These are phyloP conservation scores for Formica selysi DNA, from an alignment of 1,140 invertebrate genomes.

Conservation along the genomic window DNA sequence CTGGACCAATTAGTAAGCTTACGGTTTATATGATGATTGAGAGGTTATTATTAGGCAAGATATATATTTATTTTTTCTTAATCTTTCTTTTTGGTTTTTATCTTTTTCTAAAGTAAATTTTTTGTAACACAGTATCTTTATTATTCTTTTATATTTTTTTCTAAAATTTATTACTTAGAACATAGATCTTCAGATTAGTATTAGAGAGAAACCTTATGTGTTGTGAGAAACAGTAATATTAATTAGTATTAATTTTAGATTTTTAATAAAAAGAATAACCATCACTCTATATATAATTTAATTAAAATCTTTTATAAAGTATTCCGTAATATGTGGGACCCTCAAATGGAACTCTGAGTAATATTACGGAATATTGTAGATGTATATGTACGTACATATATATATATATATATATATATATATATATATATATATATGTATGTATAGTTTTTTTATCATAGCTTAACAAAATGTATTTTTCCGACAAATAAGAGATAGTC, in stretches of 20 bases:
- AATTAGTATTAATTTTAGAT: not conserved
- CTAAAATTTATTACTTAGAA: not conserved
- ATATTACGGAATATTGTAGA: not conserved
- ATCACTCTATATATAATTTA: not conserved
- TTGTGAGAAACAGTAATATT: not conserved
- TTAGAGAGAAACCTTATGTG: not conserved
- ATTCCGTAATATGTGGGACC: no score
- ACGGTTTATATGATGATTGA: not conserved
- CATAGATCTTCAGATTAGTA: not conserved
- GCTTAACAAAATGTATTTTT: not conserved
- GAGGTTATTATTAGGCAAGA: not conserved
- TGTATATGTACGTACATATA: not conserved
- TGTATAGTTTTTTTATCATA: not conserved
- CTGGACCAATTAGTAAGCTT: not conserved
- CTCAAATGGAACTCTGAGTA: not conserved
- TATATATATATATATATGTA: not conserved
- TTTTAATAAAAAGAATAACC: not conserved
- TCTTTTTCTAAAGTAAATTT: conserved; percentile 2
- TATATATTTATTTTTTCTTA: not conserved
- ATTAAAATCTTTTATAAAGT: not conserved
- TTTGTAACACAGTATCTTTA: not conserved
- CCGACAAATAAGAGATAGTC: not conserved
- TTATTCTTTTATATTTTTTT: not conserved
- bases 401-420: not conserved
- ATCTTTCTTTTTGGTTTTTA: no score